Evolutionary conservation across 2,888 invertebrate genomes (phyloP).

Genomic region (Callinectes sapidus): DNA sequence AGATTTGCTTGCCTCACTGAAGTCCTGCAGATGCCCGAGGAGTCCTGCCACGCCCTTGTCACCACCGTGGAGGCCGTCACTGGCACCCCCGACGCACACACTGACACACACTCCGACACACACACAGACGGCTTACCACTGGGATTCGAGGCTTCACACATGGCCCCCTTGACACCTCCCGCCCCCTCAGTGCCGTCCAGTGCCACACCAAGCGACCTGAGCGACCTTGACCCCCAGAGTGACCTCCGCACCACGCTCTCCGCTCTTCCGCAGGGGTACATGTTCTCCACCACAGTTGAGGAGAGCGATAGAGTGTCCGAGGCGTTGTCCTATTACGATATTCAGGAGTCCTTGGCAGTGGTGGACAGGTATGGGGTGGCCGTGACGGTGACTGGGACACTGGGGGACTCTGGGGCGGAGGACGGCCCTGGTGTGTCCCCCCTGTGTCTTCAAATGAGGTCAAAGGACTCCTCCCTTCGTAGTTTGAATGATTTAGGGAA

Average conservation of each 20-base stretch:
- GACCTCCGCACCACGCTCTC: neutral
- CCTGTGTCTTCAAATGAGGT: neutral
- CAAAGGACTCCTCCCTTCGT: neutral
- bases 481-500: neutral
- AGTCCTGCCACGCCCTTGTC: neutral
- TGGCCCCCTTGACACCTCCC: neutral
- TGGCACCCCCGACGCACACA: neutral
- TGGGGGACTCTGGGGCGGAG: neutral
- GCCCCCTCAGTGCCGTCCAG: conserved; percentile 22
- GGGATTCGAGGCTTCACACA: conserved; percentile 57
- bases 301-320: conserved; percentile 57
- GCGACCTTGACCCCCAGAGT: neutral
- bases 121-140: conserved; percentile 50
- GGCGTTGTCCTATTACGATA: conserved; percentile 60
- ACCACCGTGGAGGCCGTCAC: neutral
- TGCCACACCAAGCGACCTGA: conserved; percentile 41
- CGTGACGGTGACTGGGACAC: conserved; percentile 55
- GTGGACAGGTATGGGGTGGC: conserved; percentile 62
- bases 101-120: too few relatives aligned
- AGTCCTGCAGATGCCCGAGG: conserved; percentile 10
- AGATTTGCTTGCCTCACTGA: conserved; percentile 43
- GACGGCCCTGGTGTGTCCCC: neutral
- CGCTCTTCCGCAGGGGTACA: conserved; percentile 58
- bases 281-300: conserved; percentile 42
- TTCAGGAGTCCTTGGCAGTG: conserved; percentile 53